phyloP scores from a whole-genome alignment of 2,888 invertebrate genomes.

The Augiades crinisus region DNA sequence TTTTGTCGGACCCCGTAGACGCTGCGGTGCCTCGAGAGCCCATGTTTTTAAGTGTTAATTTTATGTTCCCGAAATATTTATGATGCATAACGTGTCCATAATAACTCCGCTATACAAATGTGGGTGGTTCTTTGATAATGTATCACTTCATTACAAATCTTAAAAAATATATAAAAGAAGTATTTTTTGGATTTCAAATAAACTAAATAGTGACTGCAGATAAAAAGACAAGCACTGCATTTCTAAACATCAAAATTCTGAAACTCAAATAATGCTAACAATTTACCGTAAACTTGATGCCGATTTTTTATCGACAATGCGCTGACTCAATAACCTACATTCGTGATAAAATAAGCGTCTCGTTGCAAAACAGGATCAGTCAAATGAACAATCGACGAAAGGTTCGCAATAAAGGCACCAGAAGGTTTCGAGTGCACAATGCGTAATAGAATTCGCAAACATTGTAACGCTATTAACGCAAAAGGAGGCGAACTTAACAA shows the following conservation, averaged over 20 bases:
- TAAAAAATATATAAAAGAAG: neutral
- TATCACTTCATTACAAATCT: constrained; percentile 69
- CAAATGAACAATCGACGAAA: constrained; percentile 62
- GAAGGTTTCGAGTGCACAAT: constrained; percentile 63
- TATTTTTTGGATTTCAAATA: too few relatives aligned
- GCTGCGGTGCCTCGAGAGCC: constrained; percentile 76
- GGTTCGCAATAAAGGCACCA: constrained; percentile 52
- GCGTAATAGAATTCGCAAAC: constrained; percentile 79
- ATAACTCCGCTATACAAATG: constrained; percentile 76
- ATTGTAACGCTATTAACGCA: constrained; percentile 79
- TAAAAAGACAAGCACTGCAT: too few relatives aligned
- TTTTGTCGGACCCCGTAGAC: constrained; percentile 74
- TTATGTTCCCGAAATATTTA: constrained; percentile 81
- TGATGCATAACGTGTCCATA: constrained; percentile 78
- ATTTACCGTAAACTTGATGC: neutral
- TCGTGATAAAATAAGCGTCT: constrained; percentile 16
- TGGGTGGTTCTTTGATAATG: constrained; percentile 72
- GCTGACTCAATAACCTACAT: constrained; percentile 21
- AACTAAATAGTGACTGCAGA: too few relatives aligned
- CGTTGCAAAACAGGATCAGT: constrained; percentile 58
- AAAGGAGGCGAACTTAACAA: constrained; percentile 78
- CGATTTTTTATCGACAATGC: neutral
- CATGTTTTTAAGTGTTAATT: constrained; percentile 80
- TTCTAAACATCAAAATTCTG: neutral
- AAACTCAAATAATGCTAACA: neutral